Evolutionary conservation across 2,797 vertebrate species (phyloP).

Genomic region (Intellagama lesueurii): DNA sequence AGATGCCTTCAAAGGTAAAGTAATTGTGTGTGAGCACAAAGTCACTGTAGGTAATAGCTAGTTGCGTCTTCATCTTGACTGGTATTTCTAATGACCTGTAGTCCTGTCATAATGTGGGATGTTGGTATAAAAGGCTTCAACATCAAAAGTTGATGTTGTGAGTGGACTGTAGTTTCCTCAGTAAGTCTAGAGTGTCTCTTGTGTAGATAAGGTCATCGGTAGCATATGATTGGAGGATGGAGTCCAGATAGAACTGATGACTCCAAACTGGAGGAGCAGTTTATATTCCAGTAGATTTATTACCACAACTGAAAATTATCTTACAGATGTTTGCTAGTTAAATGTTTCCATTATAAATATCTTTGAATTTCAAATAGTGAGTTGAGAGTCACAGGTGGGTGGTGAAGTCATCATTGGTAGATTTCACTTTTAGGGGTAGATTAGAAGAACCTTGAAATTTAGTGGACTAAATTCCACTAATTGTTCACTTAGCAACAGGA

Average conservation of each 20-base stretch:
- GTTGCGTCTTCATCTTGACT: too few species aligned
- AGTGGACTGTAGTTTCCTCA: too few species aligned
- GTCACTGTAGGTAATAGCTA: too few species aligned
- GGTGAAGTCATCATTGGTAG: background rate
- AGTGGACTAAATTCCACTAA: background rate
- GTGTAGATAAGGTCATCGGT: too few species aligned
- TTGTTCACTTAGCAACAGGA: conserved; percentile 1
- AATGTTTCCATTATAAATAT: background rate
- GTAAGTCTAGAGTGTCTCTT: too few species aligned
- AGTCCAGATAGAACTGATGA: background rate
- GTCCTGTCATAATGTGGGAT: too few species aligned
- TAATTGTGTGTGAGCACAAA: too few species aligned
- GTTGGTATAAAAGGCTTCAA: too few species aligned
- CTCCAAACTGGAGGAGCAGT: background rate
- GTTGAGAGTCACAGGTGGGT: background rate
- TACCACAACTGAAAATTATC: background rate
- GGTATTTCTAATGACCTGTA: too few species aligned
- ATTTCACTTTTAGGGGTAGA: background rate
- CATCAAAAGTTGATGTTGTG: too few species aligned
- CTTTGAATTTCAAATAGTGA: background rate
- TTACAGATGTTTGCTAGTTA: background rate
- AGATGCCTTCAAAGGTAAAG: too few species aligned
- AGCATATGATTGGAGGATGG: too few species aligned
- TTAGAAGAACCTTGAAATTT: background rate
- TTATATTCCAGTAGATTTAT: background rate